Percentiles rank a stretch among this genome's conserved stretches.
Evolutionary conservation across 2,113 vertebrate genomes (phyloP).

Genomic region (Hypanus sabinus): DNA sequence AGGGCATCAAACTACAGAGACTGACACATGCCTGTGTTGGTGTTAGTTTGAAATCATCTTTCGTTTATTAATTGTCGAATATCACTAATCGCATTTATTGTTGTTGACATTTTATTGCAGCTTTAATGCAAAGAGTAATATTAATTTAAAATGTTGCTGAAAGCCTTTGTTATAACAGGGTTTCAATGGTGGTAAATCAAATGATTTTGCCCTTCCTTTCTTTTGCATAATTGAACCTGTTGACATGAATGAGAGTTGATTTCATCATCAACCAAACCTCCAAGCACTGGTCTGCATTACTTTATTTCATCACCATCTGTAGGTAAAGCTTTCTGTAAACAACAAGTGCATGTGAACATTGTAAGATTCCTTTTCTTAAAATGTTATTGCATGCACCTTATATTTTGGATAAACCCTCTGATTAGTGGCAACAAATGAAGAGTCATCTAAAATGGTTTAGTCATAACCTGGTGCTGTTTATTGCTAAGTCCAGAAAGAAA

Average conservation of each 20-base stretch:
- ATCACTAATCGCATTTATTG: background rate
- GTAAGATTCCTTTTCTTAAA: background rate
- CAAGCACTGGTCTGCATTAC: background rate
- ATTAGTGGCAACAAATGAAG: background rate
- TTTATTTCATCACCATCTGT: background rate
- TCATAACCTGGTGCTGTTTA: background rate
- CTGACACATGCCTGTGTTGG: background rate
- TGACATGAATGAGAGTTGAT: background rate
- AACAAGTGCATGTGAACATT: background rate
- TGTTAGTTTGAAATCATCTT: background rate
- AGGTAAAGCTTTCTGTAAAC: background rate
- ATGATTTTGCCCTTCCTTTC: background rate
- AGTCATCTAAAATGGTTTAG: background rate
- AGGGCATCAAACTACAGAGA: background rate
- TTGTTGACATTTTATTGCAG: background rate
- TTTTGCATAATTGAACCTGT: conserved; percentile 1
- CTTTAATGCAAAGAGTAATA: background rate
- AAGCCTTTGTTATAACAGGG: background rate
- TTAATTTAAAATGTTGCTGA: background rate
- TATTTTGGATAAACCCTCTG: background rate
- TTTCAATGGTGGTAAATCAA: background rate
- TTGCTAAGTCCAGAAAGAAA: background rate
- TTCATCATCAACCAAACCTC: background rate
- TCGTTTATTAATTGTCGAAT: conserved; percentile 9
- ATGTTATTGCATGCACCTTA: background rate